These are phyloP conservation scores for Megaceryle torquata DNA, from an alignment of 2,113 vertebrate species.

Conservation along the genomic window DNA sequence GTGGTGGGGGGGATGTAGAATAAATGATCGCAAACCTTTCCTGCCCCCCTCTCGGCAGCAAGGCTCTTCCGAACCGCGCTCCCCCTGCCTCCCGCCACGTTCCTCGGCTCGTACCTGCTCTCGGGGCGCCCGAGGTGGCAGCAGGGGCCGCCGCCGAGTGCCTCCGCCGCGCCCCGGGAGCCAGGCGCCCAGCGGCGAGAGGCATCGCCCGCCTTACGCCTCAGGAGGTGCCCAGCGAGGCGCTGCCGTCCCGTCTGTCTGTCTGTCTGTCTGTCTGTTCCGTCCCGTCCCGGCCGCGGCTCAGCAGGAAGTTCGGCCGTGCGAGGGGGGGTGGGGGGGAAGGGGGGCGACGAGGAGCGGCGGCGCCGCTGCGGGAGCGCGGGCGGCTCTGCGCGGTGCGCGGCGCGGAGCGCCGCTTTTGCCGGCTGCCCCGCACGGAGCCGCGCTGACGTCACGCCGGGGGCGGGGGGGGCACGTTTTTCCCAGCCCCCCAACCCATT, in stretches of 20 bases:
- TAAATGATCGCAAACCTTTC: neutral
- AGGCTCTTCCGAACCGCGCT: neutral
- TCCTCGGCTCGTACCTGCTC: conserved; percentile 5
- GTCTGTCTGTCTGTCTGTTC: neutral
- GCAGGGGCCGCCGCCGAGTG: neutral
- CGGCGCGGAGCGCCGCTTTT: too few species aligned
- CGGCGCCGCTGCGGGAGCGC: too few species aligned
- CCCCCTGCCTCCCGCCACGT: neutral
- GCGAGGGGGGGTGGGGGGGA: too few species aligned
- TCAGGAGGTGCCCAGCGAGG: neutral
- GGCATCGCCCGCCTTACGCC: conserved; percentile 1
- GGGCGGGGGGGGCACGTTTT: neutral
- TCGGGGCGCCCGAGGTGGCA: neutral
- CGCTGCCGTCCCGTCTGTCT: neutral
- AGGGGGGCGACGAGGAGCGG: too few species aligned
- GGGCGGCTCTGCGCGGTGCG: too few species aligned
- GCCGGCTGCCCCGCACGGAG: too few species aligned
- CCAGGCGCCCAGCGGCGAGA: neutral
- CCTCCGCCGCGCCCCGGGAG: neutral
- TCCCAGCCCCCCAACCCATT: neutral
- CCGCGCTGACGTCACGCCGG: too few species aligned
- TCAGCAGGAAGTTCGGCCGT: too few species aligned
- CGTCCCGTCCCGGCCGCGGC: neutral
- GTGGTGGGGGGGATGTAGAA: neutral
- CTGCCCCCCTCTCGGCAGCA: neutral